phyloP scores from a whole-genome alignment of 2,113 vertebrate genomes.

The Platysternon megacephalum region DNA sequence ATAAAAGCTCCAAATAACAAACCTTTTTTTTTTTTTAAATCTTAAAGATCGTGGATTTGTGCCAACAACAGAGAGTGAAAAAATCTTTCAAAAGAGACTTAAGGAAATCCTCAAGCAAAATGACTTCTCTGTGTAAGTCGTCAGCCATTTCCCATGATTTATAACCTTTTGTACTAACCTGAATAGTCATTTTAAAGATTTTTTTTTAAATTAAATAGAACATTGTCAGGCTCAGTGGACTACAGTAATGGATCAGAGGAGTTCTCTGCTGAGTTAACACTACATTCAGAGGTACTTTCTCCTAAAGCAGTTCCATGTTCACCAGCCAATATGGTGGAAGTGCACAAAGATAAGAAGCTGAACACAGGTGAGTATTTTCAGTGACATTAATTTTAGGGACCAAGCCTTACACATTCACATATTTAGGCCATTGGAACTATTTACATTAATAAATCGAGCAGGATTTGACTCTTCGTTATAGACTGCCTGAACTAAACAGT shows the following conservation, averaged over 20 bases:
- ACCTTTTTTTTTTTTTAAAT: slow-evolving; percentile 61
- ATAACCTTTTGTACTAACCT: slow-evolving; percentile 45
- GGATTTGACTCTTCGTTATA: not conserved
- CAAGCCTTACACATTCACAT: not conserved
- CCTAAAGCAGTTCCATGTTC: slow-evolving; percentile 80
- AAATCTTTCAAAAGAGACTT: slow-evolving; percentile 91
- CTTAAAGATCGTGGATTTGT: slow-evolving; percentile 90
- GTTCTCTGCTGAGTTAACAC: slow-evolving; percentile 85
- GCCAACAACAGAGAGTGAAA: slow-evolving; percentile 89
- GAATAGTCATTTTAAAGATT: slow-evolving; percentile 66
- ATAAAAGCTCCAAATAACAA: slow-evolving; percentile 54
- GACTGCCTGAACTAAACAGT: not conserved
- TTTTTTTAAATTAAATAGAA: slow-evolving; percentile 81
- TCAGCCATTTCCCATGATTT: slow-evolving; percentile 62
- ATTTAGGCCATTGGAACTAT: not conserved
- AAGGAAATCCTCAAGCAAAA: slow-evolving; percentile 94
- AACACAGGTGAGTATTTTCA: slow-evolving; percentile 78
- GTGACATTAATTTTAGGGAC: not conserved
- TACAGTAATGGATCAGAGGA: slow-evolving; percentile 84
- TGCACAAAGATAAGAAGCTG: slow-evolving; percentile 84
- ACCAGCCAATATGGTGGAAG: slow-evolving; percentile 87
- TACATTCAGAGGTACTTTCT: slow-evolving; percentile 85
- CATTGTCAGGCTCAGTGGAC: slow-evolving; percentile 82
- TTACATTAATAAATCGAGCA: not conserved
- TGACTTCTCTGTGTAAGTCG: slow-evolving; percentile 93